Base-by-base conservation (phyloP, 2,888 invertebrate species). In the Nycteola revayana region DNA sequence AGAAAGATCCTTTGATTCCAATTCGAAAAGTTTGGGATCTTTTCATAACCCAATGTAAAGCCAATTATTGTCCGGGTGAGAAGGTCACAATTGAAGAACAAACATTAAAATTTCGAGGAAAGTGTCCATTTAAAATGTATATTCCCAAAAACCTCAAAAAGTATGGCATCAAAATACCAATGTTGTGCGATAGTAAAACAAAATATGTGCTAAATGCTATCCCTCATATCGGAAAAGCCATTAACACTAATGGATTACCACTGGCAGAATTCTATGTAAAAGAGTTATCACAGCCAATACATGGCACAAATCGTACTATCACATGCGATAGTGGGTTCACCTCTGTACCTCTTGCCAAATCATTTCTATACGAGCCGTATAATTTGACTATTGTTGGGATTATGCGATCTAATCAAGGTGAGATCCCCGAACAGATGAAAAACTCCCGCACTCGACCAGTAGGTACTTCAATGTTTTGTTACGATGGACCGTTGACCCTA, bases 101-200 rank as follows among this genome's bases (percentile, higher is more conserved):
- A 22, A 9, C 30, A 5, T 9, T 38, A 1, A 29, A 22, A n/a
- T 42, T 42, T 10, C 10, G 36, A 6, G 42, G 36, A 7, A 8
- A 35, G n/a, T 39, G 35, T 0, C 18, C 23, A 1, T 43, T 43
- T 20, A 10, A 33, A 2, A 41, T 44, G 18, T 41, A 37, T 6
- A 41, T 41, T 6, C 34, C 36, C 1, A 34, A 35, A n/a, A 44
- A 44, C 20, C 36, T 41, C 7, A 10, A 17, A 26, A 44, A 41
- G 36, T 72, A 71, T 38, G 75, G 70, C 2, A 32, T 73, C 10
- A 71, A 72, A 53, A 48, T 68, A 9, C 28, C 59, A 21, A 49
- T 57, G 34, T 21, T 66, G 14, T 63, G 64, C 17, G 70, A 74
- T 45, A 50, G 57, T 10, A 25, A 7, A 7, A 27, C 34, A 14